Evolutionary conservation across 1,140 invertebrate genomes (phyloP).

Genomic region (Drosophila hydei): DNA sequence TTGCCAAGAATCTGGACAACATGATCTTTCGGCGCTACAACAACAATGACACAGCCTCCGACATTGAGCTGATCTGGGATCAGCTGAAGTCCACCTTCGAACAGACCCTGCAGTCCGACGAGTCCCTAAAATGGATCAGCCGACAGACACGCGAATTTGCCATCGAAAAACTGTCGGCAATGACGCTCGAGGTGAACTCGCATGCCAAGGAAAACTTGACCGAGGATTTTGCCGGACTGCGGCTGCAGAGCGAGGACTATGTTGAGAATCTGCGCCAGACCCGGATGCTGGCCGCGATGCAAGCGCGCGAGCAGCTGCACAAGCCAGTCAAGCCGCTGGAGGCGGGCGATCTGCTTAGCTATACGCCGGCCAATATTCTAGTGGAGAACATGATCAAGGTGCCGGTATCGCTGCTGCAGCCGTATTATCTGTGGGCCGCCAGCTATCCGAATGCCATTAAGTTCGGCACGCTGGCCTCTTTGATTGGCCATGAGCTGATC

Average conservation of each 20-base stretch:
- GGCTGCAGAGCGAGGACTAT: constrained; percentile 36
- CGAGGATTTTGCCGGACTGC: constrained; percentile 56
- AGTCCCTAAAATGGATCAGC: constrained; percentile 46
- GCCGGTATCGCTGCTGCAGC: constrained; percentile 68
- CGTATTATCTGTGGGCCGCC: constrained; percentile 62
- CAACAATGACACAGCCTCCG: constrained; percentile 45
- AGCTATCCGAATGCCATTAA: constrained; percentile 76
- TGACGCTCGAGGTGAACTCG: constrained; percentile 64
- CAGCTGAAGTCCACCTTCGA: constrained; percentile 62
- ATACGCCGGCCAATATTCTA: constrained; percentile 68
- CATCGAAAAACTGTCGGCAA: constrained; percentile 61
- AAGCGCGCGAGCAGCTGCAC: constrained; percentile 42
- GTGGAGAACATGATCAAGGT: constrained; percentile 71
- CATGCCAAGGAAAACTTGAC: constrained; percentile 56
- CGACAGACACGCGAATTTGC: constrained; percentile 48
- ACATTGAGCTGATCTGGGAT: constrained; percentile 64
- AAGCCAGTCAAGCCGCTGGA: constrained; percentile 57
- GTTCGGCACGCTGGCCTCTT: constrained; percentile 87
- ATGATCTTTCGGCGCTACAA: constrained; percentile 68
- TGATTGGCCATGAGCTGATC: constrained; percentile 90
- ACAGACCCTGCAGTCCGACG: constrained; percentile 37
- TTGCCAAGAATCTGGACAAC: constrained; percentile 70
- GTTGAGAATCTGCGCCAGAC: constrained; percentile 48
- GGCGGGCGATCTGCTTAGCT: constrained; percentile 55
- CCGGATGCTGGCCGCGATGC: not conserved